phyloP scores from a whole-genome alignment of 2,797 vertebrate genomes.

The Eulemur coronatus region DNA sequence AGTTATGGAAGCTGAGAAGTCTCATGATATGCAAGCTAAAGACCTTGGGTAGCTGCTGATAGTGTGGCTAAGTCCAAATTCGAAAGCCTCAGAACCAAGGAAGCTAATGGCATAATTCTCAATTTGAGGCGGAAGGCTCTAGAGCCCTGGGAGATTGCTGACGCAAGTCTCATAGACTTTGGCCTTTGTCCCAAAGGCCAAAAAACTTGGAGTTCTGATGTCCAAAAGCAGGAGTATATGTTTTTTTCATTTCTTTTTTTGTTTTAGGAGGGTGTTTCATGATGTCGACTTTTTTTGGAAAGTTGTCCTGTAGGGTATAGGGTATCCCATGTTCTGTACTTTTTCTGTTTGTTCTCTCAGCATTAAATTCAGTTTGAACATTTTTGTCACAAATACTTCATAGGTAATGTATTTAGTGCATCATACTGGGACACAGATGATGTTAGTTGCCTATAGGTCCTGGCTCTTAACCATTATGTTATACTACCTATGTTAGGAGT shows the following conservation, averaged over 20 bases:
- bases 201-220: not conserved
- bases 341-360: not conserved
- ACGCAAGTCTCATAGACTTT: not conserved
- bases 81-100: not conserved
- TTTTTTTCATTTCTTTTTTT: not conserved
- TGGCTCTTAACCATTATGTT: conserved; percentile 38
- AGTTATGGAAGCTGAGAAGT: not conserved
- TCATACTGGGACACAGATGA: not conserved
- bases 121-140: not conserved
- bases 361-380: conserved; percentile 36
- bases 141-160: not conserved
- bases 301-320: not conserved
- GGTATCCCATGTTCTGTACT: conserved; percentile 20
- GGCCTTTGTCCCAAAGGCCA: too few species aligned
- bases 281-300: not conserved
- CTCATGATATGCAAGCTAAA: not conserved
- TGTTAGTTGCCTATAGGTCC: not conserved
- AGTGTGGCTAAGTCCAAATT: not conserved
- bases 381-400: not conserved
- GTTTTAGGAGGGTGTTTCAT: not conserved
- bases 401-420: not conserved
- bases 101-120: not conserved
- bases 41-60: not conserved
- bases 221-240: not conserved
- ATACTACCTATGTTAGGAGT: not conserved